Base-by-base conservation (phyloP, 2,113 vertebrate genomes). In the Perca schrenkii region DNA sequence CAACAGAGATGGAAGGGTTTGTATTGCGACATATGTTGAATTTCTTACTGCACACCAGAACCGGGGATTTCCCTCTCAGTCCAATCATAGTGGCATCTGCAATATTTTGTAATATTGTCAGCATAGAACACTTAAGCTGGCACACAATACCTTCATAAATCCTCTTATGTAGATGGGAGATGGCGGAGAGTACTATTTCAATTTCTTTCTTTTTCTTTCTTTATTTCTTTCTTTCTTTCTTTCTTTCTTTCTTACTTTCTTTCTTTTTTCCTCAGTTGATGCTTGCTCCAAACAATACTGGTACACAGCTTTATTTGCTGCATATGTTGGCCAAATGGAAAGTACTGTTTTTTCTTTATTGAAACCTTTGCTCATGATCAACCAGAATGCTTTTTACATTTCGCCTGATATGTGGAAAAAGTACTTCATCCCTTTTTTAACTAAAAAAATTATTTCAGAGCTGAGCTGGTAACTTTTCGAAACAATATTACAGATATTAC, bases 401-500 rank as follows among this genome's bases (percentile, higher is more conserved):
- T 77, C 31, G n/a, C 69, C 71, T 49, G 66, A 86, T 80, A 79
- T 62, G 28, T 40, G 36, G 66, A 13, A 78, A 56, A 77, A 80
- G 57, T 16, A 77, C 36, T 84, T 63, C 36, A 85, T 84, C 53
- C 49, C 62, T 79, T 83, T 63, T 87, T 88, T 65, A 82, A 78
- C 69, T 2, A 34, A 86, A 67, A 67, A 83, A 84, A 85, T 84
- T 57, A 84, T 89, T 88, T 86, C 60, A 72, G 77, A 86, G 87
- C 90, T 86, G 88, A 86, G 77, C 88, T 64, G 80, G 77, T 92
- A 43, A 43, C 77, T 65, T 90, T 67, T 92, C 82, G 89, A 93
- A 92, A 94, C 87, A 92, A 92, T 93, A 88, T 91, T 93, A 90
- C 76, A 83, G 89, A 91, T 94, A 93, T 94, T 94, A 93, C 93